Evolutionary conservation across 2,797 vertebrate genomes (phyloP).

Genomic region (Hylomyscus alleni): DNA sequence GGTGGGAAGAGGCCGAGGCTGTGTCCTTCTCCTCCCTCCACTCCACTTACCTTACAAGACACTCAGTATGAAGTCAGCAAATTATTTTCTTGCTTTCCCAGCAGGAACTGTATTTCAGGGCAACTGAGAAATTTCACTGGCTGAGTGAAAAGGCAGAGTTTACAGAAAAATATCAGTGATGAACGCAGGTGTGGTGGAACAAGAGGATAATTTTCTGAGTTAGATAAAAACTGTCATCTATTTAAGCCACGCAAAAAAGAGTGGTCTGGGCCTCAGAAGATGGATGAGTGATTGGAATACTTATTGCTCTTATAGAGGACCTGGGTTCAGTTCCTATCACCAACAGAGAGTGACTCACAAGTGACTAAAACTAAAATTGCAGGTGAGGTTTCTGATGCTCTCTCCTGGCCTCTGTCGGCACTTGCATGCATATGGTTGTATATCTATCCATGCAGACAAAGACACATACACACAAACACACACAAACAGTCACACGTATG

Average conservation of each 20-base stretch:
- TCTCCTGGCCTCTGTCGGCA: background rate
- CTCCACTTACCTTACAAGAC: background rate
- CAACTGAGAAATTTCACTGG: background rate
- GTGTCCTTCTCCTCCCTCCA: background rate
- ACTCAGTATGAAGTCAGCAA: background rate
- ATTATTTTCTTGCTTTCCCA: constrained; percentile 34
- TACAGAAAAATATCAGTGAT: background rate
- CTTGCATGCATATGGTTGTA: background rate
- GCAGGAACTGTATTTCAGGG: background rate
- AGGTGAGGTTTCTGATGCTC: background rate
- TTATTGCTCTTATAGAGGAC: background rate
- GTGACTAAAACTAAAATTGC: background rate
- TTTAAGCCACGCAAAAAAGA: background rate
- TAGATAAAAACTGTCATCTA: background rate
- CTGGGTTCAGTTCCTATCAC: background rate
- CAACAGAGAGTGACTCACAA: background rate
- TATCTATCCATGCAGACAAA: background rate
- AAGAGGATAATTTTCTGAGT: background rate
- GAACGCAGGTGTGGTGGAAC: background rate
- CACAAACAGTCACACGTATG: background rate
- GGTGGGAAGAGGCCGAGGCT: background rate
- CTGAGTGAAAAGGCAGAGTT: background rate
- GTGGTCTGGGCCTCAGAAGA: background rate
- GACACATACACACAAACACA: background rate
- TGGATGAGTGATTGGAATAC: background rate